Conservation (phyloP, 2,888 invertebrate species). For the Morinoia aosen region DNA sequence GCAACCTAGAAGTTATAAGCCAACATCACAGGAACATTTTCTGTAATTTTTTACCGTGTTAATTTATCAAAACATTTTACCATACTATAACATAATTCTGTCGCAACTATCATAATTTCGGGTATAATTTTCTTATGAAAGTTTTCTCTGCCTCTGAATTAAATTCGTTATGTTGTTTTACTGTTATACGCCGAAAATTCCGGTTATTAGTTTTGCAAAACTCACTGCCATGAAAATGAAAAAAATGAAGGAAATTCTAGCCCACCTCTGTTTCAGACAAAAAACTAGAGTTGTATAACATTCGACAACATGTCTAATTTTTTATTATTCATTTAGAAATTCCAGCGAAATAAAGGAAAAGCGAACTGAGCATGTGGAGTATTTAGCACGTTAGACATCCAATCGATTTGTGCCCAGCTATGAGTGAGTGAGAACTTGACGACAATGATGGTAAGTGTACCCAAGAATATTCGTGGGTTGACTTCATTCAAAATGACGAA, state of each 20-base stretch:
- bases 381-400: background rate
- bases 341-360: no score
- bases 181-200: background rate
- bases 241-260: background rate
- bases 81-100: no score
- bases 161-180: background rate
- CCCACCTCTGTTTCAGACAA: no score
- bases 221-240: background rate
- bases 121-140: background rate
- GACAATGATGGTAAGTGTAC: background rate
- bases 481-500: background rate
- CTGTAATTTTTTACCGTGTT: no score
- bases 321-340: no score
- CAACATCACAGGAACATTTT: no score
- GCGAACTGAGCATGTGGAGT: background rate
- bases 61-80: no score
- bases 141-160: background rate
- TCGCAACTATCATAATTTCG: background rate
- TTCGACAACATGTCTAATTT: no score
- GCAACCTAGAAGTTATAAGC: no score
- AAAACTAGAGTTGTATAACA: no score
- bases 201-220: background rate
- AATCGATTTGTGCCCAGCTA: background rate
- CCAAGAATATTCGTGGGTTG: background rate
- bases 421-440: background rate